Evolutionary conservation across 1,140 invertebrate genomes (phyloP), one percentile per base, ranked within the genome.

Genomic region (Papilio helenus): DNA sequence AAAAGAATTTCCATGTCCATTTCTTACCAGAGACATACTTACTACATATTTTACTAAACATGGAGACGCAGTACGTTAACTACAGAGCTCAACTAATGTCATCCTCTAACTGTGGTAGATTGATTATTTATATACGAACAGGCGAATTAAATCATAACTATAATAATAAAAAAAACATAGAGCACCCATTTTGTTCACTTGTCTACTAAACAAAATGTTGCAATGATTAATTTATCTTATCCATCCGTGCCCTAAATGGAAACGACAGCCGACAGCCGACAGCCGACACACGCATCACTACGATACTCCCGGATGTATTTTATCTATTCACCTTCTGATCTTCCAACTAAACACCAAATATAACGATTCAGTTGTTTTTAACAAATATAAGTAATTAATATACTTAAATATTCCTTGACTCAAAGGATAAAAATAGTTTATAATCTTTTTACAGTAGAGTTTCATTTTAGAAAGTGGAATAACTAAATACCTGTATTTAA

Each of bases 261-360:
- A 42, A 58, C 74, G 74, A 58, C 74, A 77, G 8, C 16, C n/a
- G 74, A 58, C 74, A 77, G 8, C 16, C n/a, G 5, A 34, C 34
- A 34, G 8, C 16, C 34, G 44, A 51, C 20, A 55, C 18, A n/a
- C 16, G 18, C 46, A 55, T 76, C 18, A 55, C 5, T 55, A 65
- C 73, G 16, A 34, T 77, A 61, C 51, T 61, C 82, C 88, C 88
- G 87, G 87, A 89, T 86, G 79, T 81, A 79, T 80, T 81, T 87
- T 88, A 88, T 88, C 87, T 83, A 78, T 82, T 81, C 80, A 82
- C 79, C 79, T 79, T 79, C 49, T 84, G 83, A 86, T 85, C 84
- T 87, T 87, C 79, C 71, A 81, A 79, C 55, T 51, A 61, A 2
- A 68, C 65, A 79, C 12, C 61, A 26, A 26, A 65, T 65, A 61